Evolutionary conservation across 2,797 vertebrate genomes (phyloP), one percentile per base, ranked within the genome.

Genomic region (Leuciscus waleckii): DNA sequence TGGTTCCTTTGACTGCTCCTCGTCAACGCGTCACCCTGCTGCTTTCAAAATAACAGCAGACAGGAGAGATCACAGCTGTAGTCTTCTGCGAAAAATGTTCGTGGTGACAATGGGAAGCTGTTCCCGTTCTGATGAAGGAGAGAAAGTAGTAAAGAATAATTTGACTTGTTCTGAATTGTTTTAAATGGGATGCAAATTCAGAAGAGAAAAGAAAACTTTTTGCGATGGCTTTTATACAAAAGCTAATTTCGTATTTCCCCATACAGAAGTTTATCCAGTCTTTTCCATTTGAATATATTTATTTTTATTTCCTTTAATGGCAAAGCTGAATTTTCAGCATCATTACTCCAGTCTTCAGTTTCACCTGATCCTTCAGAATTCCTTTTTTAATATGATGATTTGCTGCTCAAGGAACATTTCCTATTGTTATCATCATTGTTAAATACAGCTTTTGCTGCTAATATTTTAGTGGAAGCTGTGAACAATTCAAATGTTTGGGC

Each of bases 1-100:
- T 21, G n/a, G 51, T 61, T 49, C 29, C 68, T 79, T 80, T 76
- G 74, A 82, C 32, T 81, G 73, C 49, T n/a, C 16, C 81, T 49
- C 49, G 9, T 70, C 79, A 71, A 74, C 54, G 37, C 39, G 26
- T 82, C 81, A 82, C 54, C 80, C 56, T 16, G 70, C 70, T 83
- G 81, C 41, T 65, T 83, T 81, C 56, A 83, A 63, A 83, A 83
- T 41, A 74, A 65, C 29, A 74, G 56, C 41, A 83, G 81, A 75
- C 70, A 65, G 26, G 29, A 83, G 81, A 74, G 81, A 82, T 82
- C 70, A 82, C 41, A 82, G 81, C 70, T 26, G 56, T 32, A 74
- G 70, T 75, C 81, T 83, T 71, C 43, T 73, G 54, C 13, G 19
- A 82, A 69, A 82, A 73, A 58, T 1, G 69, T 82, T 39, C 2